Percentiles rank a stretch among this genome's conserved stretches.
Conservation (phyloP, 2,888 invertebrate genomes). For the Tetheella fluctuosa region DNA sequence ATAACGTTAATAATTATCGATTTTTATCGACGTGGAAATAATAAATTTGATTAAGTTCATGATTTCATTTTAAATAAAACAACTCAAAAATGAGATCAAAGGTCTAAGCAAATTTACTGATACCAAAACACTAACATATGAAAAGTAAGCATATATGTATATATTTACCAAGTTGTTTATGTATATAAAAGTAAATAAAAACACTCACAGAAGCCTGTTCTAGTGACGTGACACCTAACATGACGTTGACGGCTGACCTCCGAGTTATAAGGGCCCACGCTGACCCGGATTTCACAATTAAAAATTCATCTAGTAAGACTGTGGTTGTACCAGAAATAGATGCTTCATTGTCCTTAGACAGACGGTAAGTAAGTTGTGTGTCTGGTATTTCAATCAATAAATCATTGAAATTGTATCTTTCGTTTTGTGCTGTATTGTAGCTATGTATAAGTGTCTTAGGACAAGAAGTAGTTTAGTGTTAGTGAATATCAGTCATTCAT, state of each 20-base stretch:
- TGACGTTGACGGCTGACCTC: slow-evolving; percentile 31
- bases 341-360: not conserved
- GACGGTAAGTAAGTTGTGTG: not conserved
- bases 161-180: not conserved
- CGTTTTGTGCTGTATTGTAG: not conserved
- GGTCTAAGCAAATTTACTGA: too few species aligned
- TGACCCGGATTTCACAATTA: slow-evolving; percentile 50
- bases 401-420: not conserved
- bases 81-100: too few species aligned
- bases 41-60: too few species aligned
- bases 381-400: not conserved
- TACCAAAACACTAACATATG: too few species aligned
- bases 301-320: slow-evolving; percentile 44
- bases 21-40: too few species aligned
- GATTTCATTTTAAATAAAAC: too few species aligned
- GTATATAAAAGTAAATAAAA: not conserved
- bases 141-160: too few species aligned
- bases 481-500: too few species aligned
- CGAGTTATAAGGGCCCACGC: slow-evolving; percentile 33
- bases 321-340: slow-evolving; percentile 13
- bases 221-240: slow-evolving; percentile 17
- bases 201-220: not conserved
- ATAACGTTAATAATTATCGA: too few species aligned
- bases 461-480: too few species aligned
- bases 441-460: too few species aligned